Conservation (phyloP, 2,113 vertebrate genomes). For the Pelodiscus sinensis region DNA sequence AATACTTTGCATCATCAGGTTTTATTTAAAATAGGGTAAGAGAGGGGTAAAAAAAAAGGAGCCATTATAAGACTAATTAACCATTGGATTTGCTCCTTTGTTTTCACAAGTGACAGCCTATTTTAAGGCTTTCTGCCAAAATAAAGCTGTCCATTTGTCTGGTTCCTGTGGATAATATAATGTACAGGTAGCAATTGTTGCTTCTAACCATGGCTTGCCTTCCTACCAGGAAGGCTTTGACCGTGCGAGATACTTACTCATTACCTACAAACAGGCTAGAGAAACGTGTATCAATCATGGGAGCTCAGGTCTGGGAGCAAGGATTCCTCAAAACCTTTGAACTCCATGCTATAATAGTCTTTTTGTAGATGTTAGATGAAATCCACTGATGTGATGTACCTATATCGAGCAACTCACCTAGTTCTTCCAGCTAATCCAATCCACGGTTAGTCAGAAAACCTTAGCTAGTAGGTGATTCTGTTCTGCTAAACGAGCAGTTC, state of each 20-base stretch:
- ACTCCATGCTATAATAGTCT: background rate
- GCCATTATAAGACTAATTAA: slow-evolving; percentile 60
- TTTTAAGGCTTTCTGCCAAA: slow-evolving; percentile 4
- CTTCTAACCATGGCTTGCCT: background rate
- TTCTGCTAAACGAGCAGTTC: background rate
- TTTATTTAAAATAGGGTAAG: slow-evolving; percentile 72
- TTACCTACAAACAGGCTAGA: background rate
- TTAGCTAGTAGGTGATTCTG: background rate
- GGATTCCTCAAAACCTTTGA: background rate
- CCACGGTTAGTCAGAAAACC: background rate
- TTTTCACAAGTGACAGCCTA: slow-evolving; percentile 47
- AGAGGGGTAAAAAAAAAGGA: slow-evolving; percentile 49
- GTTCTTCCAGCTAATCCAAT: background rate
- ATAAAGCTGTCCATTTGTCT: slow-evolving; percentile 40
- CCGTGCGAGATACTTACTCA: background rate
- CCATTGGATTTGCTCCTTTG: slow-evolving; percentile 48
- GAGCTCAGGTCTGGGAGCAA: background rate
- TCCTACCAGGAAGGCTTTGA: background rate
- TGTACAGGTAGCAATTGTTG: slow-evolving; percentile 31
- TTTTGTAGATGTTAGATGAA: background rate
- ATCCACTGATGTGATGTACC: background rate
- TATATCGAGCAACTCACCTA: background rate
- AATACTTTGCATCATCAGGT: slow-evolving; percentile 75
- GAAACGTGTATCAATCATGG: background rate
- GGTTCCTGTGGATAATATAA: slow-evolving; percentile 21